phyloP scores from a whole-genome alignment of 2,888 invertebrate species.

The Polymixis flavicincta region DNA sequence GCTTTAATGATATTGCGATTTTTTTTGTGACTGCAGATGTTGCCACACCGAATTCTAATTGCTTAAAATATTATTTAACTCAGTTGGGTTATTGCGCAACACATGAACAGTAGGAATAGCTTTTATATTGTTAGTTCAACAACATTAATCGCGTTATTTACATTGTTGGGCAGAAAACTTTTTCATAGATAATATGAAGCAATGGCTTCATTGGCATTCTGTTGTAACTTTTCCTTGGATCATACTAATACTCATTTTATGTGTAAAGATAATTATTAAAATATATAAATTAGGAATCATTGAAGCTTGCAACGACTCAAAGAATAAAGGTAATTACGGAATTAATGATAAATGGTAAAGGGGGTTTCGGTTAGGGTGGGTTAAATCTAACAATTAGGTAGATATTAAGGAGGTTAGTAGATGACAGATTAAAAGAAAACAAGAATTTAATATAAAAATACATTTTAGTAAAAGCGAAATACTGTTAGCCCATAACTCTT shows the following conservation, averaged over 20 bases:
- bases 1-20: background rate
- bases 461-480: constrained; percentile 26
- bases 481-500: constrained; percentile 44
- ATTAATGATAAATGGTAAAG: background rate
- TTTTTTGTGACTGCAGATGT: background rate
- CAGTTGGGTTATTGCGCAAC: too few species aligned
- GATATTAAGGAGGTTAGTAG: background rate
- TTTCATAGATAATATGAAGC: too few species aligned
- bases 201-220: too few species aligned
- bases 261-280: background rate
- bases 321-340: background rate
- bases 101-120: too few species aligned
- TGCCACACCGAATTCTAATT: too few species aligned
- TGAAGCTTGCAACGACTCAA: background rate
- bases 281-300: background rate
- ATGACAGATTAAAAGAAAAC: background rate
- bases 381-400: background rate
- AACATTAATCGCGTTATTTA: too few species aligned
- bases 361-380: background rate
- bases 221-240: background rate
- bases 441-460: constrained; percentile 24
- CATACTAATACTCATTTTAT: background rate
- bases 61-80: too few species aligned
- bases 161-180: too few species aligned
- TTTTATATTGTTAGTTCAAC: too few species aligned